These are phyloP conservation scores for Orius laevigatus DNA, from an alignment of 1,140 invertebrate species.

Conservation along the genomic window DNA sequence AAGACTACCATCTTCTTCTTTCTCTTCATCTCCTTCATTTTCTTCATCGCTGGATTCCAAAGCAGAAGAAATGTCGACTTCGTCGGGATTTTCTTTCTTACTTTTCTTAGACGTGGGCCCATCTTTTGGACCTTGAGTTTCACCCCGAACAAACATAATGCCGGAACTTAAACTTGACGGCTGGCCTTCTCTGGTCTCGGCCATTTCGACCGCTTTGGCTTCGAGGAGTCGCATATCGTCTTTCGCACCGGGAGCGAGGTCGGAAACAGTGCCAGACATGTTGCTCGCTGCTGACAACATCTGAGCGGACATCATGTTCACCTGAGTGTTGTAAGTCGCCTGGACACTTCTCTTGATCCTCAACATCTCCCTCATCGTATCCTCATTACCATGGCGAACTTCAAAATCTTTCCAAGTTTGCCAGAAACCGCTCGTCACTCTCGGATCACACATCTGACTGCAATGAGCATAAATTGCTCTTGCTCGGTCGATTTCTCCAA, in stretches of 20 bases:
- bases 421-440: constrained; percentile 88
- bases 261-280: constrained; percentile 42
- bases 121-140: constrained; percentile 57
- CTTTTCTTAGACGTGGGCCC: constrained; percentile 29
- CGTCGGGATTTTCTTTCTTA: constrained; percentile 75
- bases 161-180: constrained; percentile 19
- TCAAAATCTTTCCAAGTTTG: constrained; percentile 99
- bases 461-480: constrained; percentile 95
- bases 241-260: constrained; percentile 48
- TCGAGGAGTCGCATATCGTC: constrained; percentile 80
- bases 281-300: constrained; percentile 64
- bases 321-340: constrained; percentile 89
- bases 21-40: constrained; percentile 41
- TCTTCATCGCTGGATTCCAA: constrained; percentile 50
- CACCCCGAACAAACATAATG: constrained; percentile 61
- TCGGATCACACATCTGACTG: constrained; percentile 97
- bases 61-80: constrained; percentile 79
- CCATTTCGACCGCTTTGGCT: constrained; percentile 50
- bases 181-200: constrained; percentile 14
- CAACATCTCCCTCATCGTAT: constrained; percentile 98
- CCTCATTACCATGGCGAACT: constrained; percentile 98
- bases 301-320: constrained; percentile 96
- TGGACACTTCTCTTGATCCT: constrained; percentile 94
- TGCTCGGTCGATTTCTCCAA: constrained; percentile 95
- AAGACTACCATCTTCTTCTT: constrained; percentile 22